phyloP scores from a whole-genome alignment of 2,797 vertebrate species.

The Syngnathus rostellatus region DNA sequence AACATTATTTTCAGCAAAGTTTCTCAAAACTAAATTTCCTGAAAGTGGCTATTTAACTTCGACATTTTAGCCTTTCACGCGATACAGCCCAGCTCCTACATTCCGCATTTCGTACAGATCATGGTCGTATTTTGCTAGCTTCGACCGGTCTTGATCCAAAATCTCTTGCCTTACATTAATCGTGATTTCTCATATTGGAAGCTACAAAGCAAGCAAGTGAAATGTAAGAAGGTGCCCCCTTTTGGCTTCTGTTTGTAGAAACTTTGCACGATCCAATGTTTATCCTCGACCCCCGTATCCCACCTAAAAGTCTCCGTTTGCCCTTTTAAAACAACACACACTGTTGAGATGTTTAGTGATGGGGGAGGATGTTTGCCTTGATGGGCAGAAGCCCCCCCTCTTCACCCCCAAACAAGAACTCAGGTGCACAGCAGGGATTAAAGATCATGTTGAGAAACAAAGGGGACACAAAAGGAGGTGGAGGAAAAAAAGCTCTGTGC shows the following conservation, averaged over 20 bases:
- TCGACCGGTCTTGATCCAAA: no score
- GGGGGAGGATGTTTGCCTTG: slow-evolving; percentile 38
- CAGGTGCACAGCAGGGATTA: slow-evolving; percentile 63
- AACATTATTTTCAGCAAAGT: no score
- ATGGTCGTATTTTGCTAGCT: no score
- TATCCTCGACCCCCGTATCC: not conserved
- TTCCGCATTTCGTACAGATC: no score
- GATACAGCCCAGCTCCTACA: no score
- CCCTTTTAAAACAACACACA: slow-evolving; percentile 20
- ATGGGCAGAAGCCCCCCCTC: not conserved
- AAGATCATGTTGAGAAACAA: slow-evolving; percentile 43
- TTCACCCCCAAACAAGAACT: slow-evolving; percentile 37
- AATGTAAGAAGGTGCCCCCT: not conserved
- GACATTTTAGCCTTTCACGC: no score
- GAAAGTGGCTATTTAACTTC: no score
- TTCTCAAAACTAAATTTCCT: no score
- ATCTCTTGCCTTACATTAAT: not conserved
- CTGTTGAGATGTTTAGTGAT: slow-evolving; percentile 29
- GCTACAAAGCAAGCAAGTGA: not conserved
- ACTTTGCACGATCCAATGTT: not conserved
- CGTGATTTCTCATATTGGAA: not conserved
- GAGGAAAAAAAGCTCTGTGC: slow-evolving; percentile 38
- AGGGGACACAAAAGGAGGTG: slow-evolving; percentile 54
- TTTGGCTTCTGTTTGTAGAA: slow-evolving; percentile 5
- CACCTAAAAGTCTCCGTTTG: not conserved